phyloP scores from a whole-genome alignment of 2,888 invertebrate species.

The Cryptops parisi region DNA sequence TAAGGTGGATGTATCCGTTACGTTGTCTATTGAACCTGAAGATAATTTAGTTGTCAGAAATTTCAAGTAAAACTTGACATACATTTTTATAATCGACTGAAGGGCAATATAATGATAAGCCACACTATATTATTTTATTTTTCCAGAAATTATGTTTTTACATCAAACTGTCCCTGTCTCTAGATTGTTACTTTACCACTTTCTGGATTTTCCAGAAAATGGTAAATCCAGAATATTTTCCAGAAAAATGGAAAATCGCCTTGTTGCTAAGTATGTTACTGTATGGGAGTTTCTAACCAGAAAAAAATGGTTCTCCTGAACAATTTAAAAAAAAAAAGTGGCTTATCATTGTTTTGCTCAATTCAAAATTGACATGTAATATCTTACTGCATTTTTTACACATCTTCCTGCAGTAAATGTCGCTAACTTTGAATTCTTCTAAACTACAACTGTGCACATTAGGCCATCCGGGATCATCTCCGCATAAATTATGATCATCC shows the following conservation, averaged over 20 bases:
- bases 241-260: neutral
- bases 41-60: neutral
- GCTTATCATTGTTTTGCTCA: neutral
- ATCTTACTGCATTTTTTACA: slow-evolving; percentile 7
- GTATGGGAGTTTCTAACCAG: no score
- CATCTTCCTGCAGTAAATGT: slow-evolving; percentile 3
- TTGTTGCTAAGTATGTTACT: neutral
- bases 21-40: neutral
- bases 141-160: no score
- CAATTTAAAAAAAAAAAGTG: neutral
- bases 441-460: neutral
- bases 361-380: neutral
- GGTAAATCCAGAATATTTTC: no score
- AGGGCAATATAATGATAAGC: no score
- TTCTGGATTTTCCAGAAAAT: no score
- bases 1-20: neutral
- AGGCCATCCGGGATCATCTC: slow-evolving; percentile 5
- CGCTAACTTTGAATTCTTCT: neutral
- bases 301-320: neutral
- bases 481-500: neutral
- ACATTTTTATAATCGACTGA: no score
- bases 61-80: no score
- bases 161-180: no score
- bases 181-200: no score
- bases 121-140: no score